These are phyloP conservation scores for Bacillus rossius DNA, from an alignment of 1,140 invertebrate species.

Conservation along the genomic window DNA sequence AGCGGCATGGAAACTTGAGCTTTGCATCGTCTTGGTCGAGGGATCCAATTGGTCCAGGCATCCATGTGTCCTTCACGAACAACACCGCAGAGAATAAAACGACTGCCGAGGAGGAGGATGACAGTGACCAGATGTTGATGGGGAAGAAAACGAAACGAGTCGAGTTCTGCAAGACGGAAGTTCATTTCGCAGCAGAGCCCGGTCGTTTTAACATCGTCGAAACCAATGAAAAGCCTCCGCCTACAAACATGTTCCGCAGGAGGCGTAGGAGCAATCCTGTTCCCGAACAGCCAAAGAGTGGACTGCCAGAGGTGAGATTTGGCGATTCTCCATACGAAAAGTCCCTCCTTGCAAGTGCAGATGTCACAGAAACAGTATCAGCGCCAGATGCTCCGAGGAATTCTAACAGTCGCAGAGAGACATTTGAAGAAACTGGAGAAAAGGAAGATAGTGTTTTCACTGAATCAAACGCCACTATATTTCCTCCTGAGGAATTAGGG, in stretches of 20 bases:
- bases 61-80: too few relatives aligned
- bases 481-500: not conserved
- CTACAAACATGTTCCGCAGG: constrained; percentile 68
- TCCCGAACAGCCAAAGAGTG: constrained; percentile 31
- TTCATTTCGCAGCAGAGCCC: constrained; percentile 78
- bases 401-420: too few relatives aligned
- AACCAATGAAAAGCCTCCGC: constrained; percentile 76
- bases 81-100: too few relatives aligned
- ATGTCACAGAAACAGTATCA: not conserved
- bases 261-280: constrained; percentile 14
- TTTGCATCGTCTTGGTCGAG: too few relatives aligned
- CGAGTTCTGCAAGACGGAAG: constrained; percentile 79
- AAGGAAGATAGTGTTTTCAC: constrained; percentile 6
- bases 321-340: constrained; percentile 48
- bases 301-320: constrained; percentile 45
- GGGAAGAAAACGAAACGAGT: constrained; percentile 60
- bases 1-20: too few relatives aligned
- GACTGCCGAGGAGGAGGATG: constrained; percentile 28
- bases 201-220: constrained; percentile 81
- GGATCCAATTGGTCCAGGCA: too few relatives aligned
- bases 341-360: constrained; percentile 30
- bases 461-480: constrained; percentile 1
- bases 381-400: too few relatives aligned
- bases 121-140: constrained; percentile 20
- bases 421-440: not conserved